These are phyloP conservation scores for Pelosia muscerda DNA, from an alignment of 2,888 invertebrate genomes.

Conservation along the genomic window DNA sequence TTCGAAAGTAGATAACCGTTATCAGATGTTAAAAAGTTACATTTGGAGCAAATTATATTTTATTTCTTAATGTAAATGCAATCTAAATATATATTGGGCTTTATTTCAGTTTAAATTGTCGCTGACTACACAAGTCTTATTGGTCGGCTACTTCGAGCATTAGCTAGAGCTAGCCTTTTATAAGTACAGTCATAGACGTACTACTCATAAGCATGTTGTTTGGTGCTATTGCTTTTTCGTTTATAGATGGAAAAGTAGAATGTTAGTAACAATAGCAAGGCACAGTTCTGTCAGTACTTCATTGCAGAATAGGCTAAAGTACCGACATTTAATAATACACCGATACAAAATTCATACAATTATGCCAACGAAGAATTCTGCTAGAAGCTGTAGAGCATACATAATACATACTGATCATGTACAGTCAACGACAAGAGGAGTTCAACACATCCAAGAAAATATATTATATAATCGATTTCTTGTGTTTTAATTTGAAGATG, in stretches of 20 bases:
- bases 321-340: background rate
- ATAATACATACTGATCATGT: background rate
- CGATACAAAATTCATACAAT: background rate
- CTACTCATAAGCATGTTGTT: background rate
- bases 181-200: background rate
- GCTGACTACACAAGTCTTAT: background rate
- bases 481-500: background rate
- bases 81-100: background rate
- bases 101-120: background rate
- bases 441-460: background rate
- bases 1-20: background rate
- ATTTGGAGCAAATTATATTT: background rate
- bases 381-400: background rate
- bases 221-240: no score
- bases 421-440: background rate
- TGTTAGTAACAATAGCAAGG: background rate
- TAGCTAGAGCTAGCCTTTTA: no score
- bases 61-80: background rate
- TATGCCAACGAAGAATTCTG: background rate
- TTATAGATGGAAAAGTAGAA: background rate
- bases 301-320: background rate
- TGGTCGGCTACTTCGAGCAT: background rate
- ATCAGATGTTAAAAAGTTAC: background rate
- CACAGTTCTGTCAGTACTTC: background rate
- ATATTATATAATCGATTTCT: background rate